Conservation (phyloP, 2,888 invertebrate species). For the Apantesis nais region DNA sequence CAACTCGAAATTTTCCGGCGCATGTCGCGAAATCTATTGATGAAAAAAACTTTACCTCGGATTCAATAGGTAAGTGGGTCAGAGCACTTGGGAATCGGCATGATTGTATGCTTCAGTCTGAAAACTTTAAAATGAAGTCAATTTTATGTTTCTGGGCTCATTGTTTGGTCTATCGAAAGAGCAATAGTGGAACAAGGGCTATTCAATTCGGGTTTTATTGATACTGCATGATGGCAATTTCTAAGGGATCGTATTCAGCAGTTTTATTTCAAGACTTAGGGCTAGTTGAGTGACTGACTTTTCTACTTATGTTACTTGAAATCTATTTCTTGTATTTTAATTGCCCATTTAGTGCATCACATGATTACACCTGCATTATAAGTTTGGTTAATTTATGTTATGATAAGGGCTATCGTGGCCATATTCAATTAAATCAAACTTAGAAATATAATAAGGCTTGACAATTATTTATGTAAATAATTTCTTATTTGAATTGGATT, state of each 20-base stretch:
- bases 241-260: background rate
- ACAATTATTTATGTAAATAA: too few relatives aligned
- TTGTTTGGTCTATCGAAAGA: constrained; percentile 25
- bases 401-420: too few relatives aligned
- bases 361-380: too few relatives aligned
- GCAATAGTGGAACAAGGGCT: constrained; percentile 4
- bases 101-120: constrained; percentile 35
- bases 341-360: too few relatives aligned
- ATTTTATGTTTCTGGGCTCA: constrained; percentile 24
- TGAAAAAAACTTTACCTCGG: constrained; percentile 43
- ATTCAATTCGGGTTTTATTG: background rate
- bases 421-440: too few relatives aligned
- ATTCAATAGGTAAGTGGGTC: constrained; percentile 42
- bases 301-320: too few relatives aligned
- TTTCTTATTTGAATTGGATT: too few relatives aligned
- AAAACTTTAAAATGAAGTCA: constrained; percentile 47
- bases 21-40: constrained; percentile 38
- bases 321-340: too few relatives aligned
- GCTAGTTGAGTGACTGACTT: background rate
- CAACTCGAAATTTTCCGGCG: constrained; percentile 26
- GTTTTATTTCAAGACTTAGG: background rate
- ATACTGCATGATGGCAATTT: background rate
- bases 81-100: constrained; percentile 34
- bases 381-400: too few relatives aligned
- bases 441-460: too few relatives aligned